Base-by-base conservation (phyloP, 2,888 invertebrate species). In the Pterostichus niger region DNA sequence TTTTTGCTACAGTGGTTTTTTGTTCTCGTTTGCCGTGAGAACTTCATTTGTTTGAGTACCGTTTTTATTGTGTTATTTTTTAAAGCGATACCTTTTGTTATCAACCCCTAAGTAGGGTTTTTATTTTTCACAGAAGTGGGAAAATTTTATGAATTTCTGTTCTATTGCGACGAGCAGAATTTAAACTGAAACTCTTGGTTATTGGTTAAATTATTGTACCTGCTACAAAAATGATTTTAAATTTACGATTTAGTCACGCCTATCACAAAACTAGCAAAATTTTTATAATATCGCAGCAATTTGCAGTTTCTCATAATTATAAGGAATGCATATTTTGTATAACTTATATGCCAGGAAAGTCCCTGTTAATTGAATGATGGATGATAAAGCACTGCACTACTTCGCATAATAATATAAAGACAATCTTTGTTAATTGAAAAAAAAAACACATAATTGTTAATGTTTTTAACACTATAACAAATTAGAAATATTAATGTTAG, bases 1-100 rank as follows among this genome's bases (percentile, higher is more conserved):
- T 71, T 44, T 71, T 71, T 71, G 68, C 15, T 64, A 7, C 33
- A 56, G 17, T 56, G 56, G n/a, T n/a, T 33, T 64, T 71, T 40
- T 71, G 68, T 44, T 71, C 44, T 13, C 44, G 44, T 44, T 40
- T 71, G 40, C 17, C 68, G 68, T 71, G 68, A 71, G 68, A 71
- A 71, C 68, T 71, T 71, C 68, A 71, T 71, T 71, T 71, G 68
- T 71, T 71, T 71, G 68, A 71, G 68, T 71, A 71, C 44, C 44
- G 15, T 46, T 71, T 71, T 71, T 44, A 71, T 71, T 71, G 68
- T 71, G 68, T 71, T 71, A 71, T 71, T 44, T 71, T 64, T 71
- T 71, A 71, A 71, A 71, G 44, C 40, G 68, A 71, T 71, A 71
- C 44, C 68, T 71, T 71, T 71, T 71, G 68, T 71, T 71, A 71